Base-by-base conservation (phyloP, 1,140 invertebrate species). In the Halesus radiatus region DNA sequence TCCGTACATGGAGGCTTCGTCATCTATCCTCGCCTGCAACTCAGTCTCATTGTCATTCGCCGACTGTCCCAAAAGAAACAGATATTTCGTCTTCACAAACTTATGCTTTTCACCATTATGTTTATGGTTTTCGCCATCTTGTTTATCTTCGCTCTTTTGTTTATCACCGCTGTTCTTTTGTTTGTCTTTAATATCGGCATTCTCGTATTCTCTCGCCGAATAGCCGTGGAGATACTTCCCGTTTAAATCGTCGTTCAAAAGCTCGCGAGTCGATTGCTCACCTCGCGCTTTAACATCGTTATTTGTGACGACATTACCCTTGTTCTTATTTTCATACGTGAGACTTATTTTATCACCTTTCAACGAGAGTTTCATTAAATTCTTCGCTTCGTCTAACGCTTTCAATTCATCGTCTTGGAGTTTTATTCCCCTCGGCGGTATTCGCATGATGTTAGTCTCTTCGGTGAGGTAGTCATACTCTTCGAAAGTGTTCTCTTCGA, bases 1-100 rank as follows among this genome's bases (percentile, higher is more conserved):
- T 29, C 93, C 92, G 84, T 93, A 93, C 29, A 88, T 87, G 3
- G 91, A 86, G 60, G 88, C 91, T 85, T 95, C 94, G 45, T 91
- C 90, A 3, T 87, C 86, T 29, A 94, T 91, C 73, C 87, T 88
- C 81, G 85, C 88, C 88, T 93, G 89, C 5, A 91, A 84, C 7
- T 85, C 84, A 53, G 86, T 83, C 53, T 83, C 79, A n/a, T 83
- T 83, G 76, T 76, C 86, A 85, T 92, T 92, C 64, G 88, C 86
- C 81, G 90, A 90, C 84, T 90, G 86, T 60, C 92, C 92, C 74
- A 93, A 84, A 52, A 93, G 84, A 87, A 93, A 93, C 77, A 88
- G 89, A 64, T 92, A 83, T 84, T 86, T 89, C 7, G 90, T 84
- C 45, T 82, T 32, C 29, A 82, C 83, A 18, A 64, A 79, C 60